Evolutionary conservation across 2,797 vertebrate genomes (phyloP), one percentile per base, ranked within the genome.

Genomic region (Lagocephalus sceleratus): DNA sequence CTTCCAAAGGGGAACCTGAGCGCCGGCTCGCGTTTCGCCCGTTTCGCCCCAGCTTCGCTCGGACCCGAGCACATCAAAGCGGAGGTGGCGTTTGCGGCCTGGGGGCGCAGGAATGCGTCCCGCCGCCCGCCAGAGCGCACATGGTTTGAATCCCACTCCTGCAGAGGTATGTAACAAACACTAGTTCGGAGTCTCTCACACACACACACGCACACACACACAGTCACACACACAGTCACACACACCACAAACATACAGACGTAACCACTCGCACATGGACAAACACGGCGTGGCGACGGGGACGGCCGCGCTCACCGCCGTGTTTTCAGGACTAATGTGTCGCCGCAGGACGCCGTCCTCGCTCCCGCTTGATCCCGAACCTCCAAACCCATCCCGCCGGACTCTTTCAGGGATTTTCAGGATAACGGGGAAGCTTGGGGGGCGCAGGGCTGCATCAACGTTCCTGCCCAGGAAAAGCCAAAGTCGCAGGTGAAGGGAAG

Each of bases 1-100:
- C 32, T 42, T 57, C 39, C 52, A 19, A 38, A 25, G 14, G 59
- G 1, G 6, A 20, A 46, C 25, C 9, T 29, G 44, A 38, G 57
- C 19, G 20, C 49, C 49, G 22, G 21, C 54, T 60, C 22, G 23
- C 1, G 16, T 75, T 66, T 62, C 54, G 20, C 61, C 44, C 14
- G 8, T 62, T 63, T 63, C 40, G 67, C 71, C 55, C 22, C 38
- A 41, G 51, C 42, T 54, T 53, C 42, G 61, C 53, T 71, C 5
- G 2, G n/a, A n/a, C n/a, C n/a, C n/a, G n/a, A n/a, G n/a, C n/a
- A 7, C 61, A 83, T 84, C 63, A 83, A 78, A 84, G 61, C 48
- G 49, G 51, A 46, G 57, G 35, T 20, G 29, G 60, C 51, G 51
- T 20, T 54, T 53, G 54, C 56, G 53, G 53, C 57, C 57, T 46